Conservation (phyloP, 2,888 invertebrate species). For the Phaonia tiefii region DNA sequence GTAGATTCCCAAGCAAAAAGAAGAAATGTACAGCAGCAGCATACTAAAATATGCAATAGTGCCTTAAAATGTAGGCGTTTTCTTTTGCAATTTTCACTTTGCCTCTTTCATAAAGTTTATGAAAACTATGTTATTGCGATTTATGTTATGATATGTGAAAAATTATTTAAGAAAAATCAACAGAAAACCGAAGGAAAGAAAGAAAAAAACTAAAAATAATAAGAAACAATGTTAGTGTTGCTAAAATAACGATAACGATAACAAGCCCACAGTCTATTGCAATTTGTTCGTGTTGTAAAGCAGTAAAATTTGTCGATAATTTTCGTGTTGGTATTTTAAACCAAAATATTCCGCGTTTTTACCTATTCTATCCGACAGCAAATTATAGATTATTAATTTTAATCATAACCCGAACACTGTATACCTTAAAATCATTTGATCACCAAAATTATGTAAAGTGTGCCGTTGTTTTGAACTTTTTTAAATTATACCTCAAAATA, state of each 20-base stretch:
- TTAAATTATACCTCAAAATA: no score
- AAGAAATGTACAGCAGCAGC: conserved; percentile 20
- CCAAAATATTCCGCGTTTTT: no score
- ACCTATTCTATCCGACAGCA: no score
- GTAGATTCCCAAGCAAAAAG: neutral
- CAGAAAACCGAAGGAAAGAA: conserved; percentile 13
- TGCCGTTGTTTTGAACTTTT: no score
- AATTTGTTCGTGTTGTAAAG: no score
- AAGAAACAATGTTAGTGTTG: conserved; percentile 17
- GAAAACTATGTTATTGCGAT: neutral
- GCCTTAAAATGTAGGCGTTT: conserved; percentile 13
- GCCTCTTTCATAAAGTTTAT: neutral
- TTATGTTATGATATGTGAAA: conserved; percentile 9
- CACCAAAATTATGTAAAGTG: no score
- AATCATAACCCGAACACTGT: no score
- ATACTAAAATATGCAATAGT: conserved; percentile 5
- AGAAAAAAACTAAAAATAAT: conserved; percentile 36
- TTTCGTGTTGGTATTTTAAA: no score
- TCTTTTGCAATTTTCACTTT: neutral
- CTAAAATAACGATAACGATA: neutral
- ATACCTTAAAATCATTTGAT: no score
- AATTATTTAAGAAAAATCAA: conserved; percentile 20
- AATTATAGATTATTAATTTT: no score
- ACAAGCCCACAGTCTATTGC: no score
- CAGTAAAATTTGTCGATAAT: no score